Evolutionary conservation across 2,888 invertebrate species (phyloP).

Genomic region (Nomada ruficornis): DNA sequence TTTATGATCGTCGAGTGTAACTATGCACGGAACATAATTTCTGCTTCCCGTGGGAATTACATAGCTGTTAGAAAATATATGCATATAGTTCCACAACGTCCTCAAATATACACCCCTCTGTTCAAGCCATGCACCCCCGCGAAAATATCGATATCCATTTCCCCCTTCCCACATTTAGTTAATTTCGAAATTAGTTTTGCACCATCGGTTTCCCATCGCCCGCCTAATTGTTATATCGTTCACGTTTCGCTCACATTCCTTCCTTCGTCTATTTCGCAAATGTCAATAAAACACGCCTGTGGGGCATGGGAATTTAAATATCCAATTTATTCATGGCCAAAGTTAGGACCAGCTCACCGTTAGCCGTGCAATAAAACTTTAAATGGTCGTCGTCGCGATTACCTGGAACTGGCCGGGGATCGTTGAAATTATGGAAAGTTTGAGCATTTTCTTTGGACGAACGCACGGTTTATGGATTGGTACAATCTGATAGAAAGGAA

Average conservation of each 20-base stretch:
- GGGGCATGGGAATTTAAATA: conserved; percentile 24
- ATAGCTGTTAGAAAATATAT: not conserved
- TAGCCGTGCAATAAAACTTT: conserved; percentile 5
- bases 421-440: not conserved
- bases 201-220: not conserved
- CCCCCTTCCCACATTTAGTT: conserved; percentile 38
- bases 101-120: not conserved
- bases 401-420: not conserved
- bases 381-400: conserved; percentile 5
- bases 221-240: not conserved
- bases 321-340: not conserved
- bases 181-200: not conserved
- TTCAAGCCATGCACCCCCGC: conserved; percentile 7
- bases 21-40: conserved; percentile 7
- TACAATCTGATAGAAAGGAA: not conserved
- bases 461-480: not conserved
- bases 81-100: not conserved
- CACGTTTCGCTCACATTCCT: not conserved
- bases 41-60: conserved; percentile 53
- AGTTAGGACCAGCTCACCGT: not conserved
- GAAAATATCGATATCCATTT: conserved; percentile 18
- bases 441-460: not conserved
- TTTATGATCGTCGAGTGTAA: conserved; percentile 33
- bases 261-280: not conserved
- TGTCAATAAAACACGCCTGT: not conserved